Evolutionary conservation across 2,113 vertebrate genomes (phyloP).

Genomic region (Caloenas nicobarica): DNA sequence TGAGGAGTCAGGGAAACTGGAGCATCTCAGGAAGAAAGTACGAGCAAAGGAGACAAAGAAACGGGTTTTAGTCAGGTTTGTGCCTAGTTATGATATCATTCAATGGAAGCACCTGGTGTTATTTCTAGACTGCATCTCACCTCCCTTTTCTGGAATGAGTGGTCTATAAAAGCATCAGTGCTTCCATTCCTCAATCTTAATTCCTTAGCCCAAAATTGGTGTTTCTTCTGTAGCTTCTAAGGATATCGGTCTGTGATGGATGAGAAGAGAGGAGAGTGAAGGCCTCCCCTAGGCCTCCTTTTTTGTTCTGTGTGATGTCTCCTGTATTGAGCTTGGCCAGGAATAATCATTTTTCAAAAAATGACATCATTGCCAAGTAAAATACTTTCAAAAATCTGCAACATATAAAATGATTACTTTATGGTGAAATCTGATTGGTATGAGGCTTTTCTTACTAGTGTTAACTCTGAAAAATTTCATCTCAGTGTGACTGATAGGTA

Average conservation of each 20-base stretch:
- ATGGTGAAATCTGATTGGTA: not conserved
- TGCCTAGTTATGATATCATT: not conserved
- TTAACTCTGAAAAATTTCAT: not conserved
- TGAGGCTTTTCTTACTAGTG: not conserved
- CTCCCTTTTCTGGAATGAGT: not conserved
- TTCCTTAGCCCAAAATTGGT: not conserved
- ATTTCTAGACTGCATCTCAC: not conserved
- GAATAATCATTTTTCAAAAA: not conserved
- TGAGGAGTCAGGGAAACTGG: slow-evolving; percentile 84
- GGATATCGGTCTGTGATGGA: not conserved
- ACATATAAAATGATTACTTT: not conserved
- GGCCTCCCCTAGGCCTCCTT: not conserved
- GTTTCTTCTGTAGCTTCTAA: not conserved
- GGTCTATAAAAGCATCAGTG: not conserved
- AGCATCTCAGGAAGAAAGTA: slow-evolving; percentile 90
- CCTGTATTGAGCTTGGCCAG: not conserved
- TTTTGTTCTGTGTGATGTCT: not conserved
- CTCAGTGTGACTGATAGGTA: not conserved
- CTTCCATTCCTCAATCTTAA: not conserved
- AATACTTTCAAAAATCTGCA: not conserved
- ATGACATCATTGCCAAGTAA: not conserved
- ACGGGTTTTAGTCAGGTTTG: slow-evolving; percentile 80
- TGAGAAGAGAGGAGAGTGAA: not conserved
- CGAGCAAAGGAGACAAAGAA: slow-evolving; percentile 88
- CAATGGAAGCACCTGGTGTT: not conserved